phyloP scores from a whole-genome alignment of 2,113 vertebrate genomes.

The Salvelinus sp. region DNA sequence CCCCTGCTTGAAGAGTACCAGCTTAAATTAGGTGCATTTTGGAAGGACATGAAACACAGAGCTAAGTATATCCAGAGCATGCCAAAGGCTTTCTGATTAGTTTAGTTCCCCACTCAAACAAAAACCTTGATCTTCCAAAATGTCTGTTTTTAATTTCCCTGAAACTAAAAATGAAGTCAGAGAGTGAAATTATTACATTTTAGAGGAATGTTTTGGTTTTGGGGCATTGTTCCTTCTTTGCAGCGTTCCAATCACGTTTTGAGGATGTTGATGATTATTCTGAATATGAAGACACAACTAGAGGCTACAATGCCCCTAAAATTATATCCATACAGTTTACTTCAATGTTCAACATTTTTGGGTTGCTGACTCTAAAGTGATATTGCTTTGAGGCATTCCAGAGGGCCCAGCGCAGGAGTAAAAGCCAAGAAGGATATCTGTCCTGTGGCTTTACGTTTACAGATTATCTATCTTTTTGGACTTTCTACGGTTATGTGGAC shows the following conservation, averaged over 20 bases:
- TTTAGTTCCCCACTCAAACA: constrained; percentile 3
- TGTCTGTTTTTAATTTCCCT: neutral
- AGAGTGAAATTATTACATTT: neutral
- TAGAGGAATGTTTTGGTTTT: neutral
- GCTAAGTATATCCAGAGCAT: constrained; percentile 45
- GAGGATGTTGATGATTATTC: neutral
- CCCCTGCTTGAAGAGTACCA: constrained; percentile 32
- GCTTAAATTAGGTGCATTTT: constrained; percentile 46
- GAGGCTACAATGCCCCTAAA: neutral
- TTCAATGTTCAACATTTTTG: neutral
- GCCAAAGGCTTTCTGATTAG: constrained; percentile 25
- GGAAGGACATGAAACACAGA: constrained; percentile 50
- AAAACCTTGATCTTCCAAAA: constrained; percentile 17
- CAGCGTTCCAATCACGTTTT: neutral
- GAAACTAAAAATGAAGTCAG: neutral
- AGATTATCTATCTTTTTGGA: constrained; percentile 6
- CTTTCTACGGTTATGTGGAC: neutral
- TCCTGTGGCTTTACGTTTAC: constrained; percentile 24
- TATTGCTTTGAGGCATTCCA: constrained; percentile 19
- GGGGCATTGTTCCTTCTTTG: neutral
- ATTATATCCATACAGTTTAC: neutral
- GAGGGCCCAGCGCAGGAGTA: neutral
- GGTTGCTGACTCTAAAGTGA: constrained; percentile 8
- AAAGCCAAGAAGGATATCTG: constrained; percentile 8
- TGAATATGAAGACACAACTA: neutral